phyloP scores from a whole-genome alignment of 1,140 invertebrate genomes.

The Plectrocnemia conspersa region DNA sequence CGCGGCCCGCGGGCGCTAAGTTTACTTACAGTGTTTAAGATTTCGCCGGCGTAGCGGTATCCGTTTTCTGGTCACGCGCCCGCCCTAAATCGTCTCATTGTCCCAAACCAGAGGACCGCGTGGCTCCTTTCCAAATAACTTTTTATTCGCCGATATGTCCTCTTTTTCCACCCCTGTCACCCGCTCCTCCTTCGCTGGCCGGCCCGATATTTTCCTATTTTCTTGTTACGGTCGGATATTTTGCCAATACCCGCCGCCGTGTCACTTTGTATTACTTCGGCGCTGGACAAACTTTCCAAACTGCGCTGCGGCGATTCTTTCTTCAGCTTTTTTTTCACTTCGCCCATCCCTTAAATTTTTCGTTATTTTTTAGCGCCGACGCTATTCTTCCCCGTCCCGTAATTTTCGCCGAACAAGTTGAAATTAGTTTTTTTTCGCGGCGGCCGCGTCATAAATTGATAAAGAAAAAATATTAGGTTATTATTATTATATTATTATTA shows the following conservation, averaged over 20 bases:
- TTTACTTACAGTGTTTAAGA: slow-evolving; percentile 16
- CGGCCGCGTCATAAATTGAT: background rate
- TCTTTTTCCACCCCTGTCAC: slow-evolving; percentile 22
- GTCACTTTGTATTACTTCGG: slow-evolving; percentile 35
- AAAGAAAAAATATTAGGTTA: background rate
- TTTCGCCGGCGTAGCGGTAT: slow-evolving; percentile 29
- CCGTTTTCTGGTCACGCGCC: slow-evolving; percentile 33
- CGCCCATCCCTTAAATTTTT: too few species aligned
- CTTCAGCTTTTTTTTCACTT: slow-evolving; percentile 7
- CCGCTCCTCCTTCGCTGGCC: background rate
- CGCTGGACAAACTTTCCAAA: slow-evolving; percentile 29
- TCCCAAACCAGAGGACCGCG: slow-evolving; percentile 33
- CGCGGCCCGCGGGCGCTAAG: slow-evolving; percentile 4
- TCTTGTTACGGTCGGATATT: slow-evolving; percentile 28
- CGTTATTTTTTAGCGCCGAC: too few species aligned
- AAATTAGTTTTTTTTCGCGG: slow-evolving; percentile 25
- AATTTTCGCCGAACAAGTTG: slow-evolving; percentile 28
- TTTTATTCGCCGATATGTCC: slow-evolving; percentile 35
- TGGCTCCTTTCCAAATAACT: slow-evolving; percentile 36
- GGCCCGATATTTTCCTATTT: slow-evolving; percentile 31
- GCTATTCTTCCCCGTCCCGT: too few species aligned
- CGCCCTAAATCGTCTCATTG: slow-evolving; percentile 36
- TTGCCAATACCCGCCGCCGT: slow-evolving; percentile 28
- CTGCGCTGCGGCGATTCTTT: slow-evolving; percentile 25
- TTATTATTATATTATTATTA: background rate